Percentiles rank a stretch among this genome's conserved stretches.
These are phyloP conservation scores for Aleiodes leptofemur DNA, from an alignment of 2,888 invertebrate species.

Conservation along the genomic window DNA sequence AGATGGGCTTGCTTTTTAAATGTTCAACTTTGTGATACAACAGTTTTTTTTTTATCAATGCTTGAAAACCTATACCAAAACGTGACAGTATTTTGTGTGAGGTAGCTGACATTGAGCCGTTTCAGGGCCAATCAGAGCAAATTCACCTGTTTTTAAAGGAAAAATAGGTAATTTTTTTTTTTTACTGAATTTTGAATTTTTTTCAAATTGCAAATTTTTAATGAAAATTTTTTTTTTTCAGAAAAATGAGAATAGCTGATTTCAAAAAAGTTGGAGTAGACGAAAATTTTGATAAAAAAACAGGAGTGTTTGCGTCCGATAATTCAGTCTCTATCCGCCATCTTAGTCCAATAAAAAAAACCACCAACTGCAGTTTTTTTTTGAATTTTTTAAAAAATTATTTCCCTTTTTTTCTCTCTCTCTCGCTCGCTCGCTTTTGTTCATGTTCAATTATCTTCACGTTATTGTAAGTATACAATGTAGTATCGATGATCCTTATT, in stretches of 20 bases:
- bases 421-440: neutral
- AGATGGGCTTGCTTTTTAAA: conserved; percentile 20
- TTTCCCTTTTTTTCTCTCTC: conserved; percentile 35
- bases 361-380: conserved; percentile 66
- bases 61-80: conserved; percentile 61
- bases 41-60: conserved; percentile 55
- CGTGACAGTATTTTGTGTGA: conserved; percentile 69
- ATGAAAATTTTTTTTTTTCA: no score
- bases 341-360: conserved; percentile 71
- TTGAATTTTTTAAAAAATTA: conserved; percentile 51
- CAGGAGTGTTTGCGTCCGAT: conserved; percentile 68
- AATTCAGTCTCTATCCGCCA: conserved; percentile 70
- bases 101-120: conserved; percentile 74
- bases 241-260: conserved; percentile 1
- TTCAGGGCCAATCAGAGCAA: conserved; percentile 73
- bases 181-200: neutral
- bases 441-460: conserved; percentile 38
- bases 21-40: conserved; percentile 31
- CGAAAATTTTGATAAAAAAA: conserved; percentile 53
- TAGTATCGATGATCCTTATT: conserved; percentile 71
- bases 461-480: conserved; percentile 55
- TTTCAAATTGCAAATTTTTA: no score
- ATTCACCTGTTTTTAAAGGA: conserved; percentile 62
- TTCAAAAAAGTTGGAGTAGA: neutral
- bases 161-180: no score